Conservation (phyloP, 2,888 invertebrate species). For the Orthonevra nobilis region DNA sequence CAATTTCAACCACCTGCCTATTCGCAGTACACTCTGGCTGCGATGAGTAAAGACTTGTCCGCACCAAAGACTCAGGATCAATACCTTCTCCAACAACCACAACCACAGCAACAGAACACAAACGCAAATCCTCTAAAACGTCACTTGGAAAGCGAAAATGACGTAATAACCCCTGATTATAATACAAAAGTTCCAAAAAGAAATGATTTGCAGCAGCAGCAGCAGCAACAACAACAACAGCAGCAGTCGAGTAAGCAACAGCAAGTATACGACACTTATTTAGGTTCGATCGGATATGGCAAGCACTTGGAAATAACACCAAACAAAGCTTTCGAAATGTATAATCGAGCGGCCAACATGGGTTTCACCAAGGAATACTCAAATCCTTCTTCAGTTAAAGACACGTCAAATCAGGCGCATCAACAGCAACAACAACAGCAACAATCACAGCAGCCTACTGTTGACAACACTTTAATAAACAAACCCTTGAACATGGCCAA, state of each 20-base stretch:
- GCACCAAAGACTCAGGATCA: constrained; percentile 54
- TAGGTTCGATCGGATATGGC: constrained; percentile 77
- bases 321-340: constrained; percentile 80
- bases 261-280: constrained; percentile 79
- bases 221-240: constrained; percentile 71
- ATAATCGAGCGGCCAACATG: constrained; percentile 79
- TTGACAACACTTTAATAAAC: constrained; percentile 69
- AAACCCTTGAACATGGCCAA: constrained; percentile 72
- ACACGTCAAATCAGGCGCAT: constrained; percentile 70
- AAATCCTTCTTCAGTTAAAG: constrained; percentile 71
- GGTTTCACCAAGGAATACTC: constrained; percentile 78
- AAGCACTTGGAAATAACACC: constrained; percentile 78
- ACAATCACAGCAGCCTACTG: constrained; percentile 69
- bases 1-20: constrained; percentile 61
- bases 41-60: constrained; percentile 57
- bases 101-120: constrained; percentile 54
- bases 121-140: constrained; percentile 75
- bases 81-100: constrained; percentile 46
- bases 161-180: constrained; percentile 74
- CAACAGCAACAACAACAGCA: constrained; percentile 73
- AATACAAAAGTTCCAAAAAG: constrained; percentile 75
- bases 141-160: constrained; percentile 71
- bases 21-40: constrained; percentile 48
- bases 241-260: constrained; percentile 75
- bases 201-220: constrained; percentile 72